Base-by-base conservation (phyloP, 1,140 invertebrate genomes). In the Calephelis virginiensis region DNA sequence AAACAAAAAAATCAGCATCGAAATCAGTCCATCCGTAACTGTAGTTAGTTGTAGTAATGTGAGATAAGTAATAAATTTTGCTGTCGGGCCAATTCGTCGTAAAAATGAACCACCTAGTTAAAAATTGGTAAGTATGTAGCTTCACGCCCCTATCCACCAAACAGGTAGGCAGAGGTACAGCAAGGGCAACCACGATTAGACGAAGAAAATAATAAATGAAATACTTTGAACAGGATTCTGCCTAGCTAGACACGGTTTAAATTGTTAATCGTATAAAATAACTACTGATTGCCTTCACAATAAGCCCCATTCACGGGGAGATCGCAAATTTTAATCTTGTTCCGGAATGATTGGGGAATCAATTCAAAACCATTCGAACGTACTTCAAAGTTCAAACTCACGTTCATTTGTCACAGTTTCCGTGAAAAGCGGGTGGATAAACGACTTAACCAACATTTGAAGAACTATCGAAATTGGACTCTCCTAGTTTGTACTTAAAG, bases 371-470 rank as follows among this genome's bases (percentile, higher is more conserved):
- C 77, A 81, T 78, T 81, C 73, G 64, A 78, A 75, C 76, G 77
- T 75, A 78, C 81, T 83, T 77, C 76, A 78, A 78, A 82, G 77
- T 83, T 83, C 83, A 74, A 78, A 81, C 82, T 81, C 76, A 81
- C 80, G 75, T 78, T 82, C 80, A 83, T 85, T 85, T 83, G 81
- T 85, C 83, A 85, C 83, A 83, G 81, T 82, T 82, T 80, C 76
- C 75, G 76, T 47, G 70, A 66, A 60, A 70, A 47, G 40, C 5
- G 37, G 38, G 62, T 48, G 28, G 4, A 0, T 17, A 64, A 71
- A 66, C 48, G 65, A n/a, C 63, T 10, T 64, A 74, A 69, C 8
- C 11, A 63, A 0, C 10, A n/a, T 56, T 8, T 0, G 1, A 5
- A 5, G 0, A 9, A 46, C 13, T 46, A 61, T 37, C 11, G 28